Percentiles rank a stretch among this genome's conserved stretches.
Evolutionary conservation across 1,140 invertebrate species (phyloP).

Genomic region (Trichogramma pretiosum): DNA sequence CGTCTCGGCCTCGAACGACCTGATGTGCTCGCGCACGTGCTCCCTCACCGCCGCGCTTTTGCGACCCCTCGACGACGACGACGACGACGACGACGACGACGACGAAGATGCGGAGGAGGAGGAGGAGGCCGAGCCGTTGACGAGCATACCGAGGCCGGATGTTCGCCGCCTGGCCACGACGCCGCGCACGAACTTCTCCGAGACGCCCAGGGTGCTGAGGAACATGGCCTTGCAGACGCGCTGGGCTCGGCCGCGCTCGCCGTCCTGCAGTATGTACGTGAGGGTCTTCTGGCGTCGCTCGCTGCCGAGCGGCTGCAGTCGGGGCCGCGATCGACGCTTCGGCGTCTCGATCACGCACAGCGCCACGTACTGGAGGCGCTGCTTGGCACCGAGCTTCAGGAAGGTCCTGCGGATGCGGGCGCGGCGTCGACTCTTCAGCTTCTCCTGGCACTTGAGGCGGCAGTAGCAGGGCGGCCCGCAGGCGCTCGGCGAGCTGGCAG

Average conservation of each 20-base stretch:
- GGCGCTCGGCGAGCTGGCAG: too few species aligned
- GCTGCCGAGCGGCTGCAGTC: slow-evolving; percentile 20
- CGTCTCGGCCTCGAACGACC: slow-evolving; percentile 22
- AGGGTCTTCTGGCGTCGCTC: slow-evolving; percentile 27
- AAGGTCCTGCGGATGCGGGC: too few species aligned
- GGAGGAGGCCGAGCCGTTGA: slow-evolving; percentile 26
- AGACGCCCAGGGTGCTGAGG: slow-evolving; percentile 26
- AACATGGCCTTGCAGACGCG: slow-evolving; percentile 30
- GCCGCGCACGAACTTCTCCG: slow-evolving; percentile 28
- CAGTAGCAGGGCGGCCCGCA: slow-evolving; percentile 24
- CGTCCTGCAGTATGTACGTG: slow-evolving; percentile 25
- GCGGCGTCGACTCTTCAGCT: too few species aligned
- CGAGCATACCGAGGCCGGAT: slow-evolving; percentile 20
- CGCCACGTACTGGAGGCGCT: slow-evolving; percentile 27
- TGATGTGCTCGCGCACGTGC: slow-evolving; percentile 24
- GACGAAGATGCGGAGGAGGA: too few species aligned
- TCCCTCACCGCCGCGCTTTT: slow-evolving; percentile 26
- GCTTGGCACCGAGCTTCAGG: too few species aligned
- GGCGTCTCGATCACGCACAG: slow-evolving; percentile 27
- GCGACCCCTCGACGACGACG: slow-evolving; percentile 23
- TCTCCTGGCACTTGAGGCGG: slow-evolving; percentile 22
- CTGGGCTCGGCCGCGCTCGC: slow-evolving; percentile 9
- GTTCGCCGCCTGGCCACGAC: slow-evolving; percentile 27
- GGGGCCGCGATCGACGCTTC: slow-evolving; percentile 23
- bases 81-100: slow-evolving; percentile 21